These are phyloP conservation scores for Apus apus DNA, from an alignment of 2,113 vertebrate genomes.

Conservation along the genomic window DNA sequence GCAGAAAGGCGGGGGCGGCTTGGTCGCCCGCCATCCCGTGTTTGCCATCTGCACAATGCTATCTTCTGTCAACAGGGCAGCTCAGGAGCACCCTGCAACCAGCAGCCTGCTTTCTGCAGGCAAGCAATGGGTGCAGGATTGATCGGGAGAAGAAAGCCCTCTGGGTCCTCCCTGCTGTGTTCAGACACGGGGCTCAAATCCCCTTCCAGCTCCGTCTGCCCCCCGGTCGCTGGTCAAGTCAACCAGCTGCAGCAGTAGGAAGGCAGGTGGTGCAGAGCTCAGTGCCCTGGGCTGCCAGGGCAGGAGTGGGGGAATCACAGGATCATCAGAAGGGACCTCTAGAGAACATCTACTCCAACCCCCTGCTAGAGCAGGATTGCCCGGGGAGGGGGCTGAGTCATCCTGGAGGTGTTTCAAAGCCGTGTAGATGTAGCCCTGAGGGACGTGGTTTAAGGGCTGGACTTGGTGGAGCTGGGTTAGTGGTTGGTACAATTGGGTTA, in stretches of 20 bases:
- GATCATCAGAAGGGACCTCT: no score
- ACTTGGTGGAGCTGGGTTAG: no score
- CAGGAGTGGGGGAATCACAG: background rate
- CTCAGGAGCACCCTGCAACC: background rate
- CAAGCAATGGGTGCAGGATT: background rate
- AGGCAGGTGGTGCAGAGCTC: rapidly evolving
- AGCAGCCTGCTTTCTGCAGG: background rate
- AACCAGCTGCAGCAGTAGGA: background rate
- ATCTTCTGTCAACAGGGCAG: conserved; percentile 35
- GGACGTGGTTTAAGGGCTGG: no score
- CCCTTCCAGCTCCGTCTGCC: background rate
- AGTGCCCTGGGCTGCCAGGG: background rate
- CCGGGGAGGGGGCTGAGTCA: no score
- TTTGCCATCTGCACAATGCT: conserved; percentile 47
- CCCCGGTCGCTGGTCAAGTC: rapidly evolving
- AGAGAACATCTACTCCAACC: no score
- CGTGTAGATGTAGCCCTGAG: no score
- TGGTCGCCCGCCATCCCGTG: background rate
- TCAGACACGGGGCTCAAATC: rapidly evolving
- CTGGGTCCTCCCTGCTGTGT: background rate
- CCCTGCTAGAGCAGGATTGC: no score
- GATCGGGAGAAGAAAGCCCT: background rate
- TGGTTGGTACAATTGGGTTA: no score
- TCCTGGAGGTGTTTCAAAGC: no score
- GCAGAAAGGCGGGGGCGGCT: background rate